Conservation (phyloP, 2,113 vertebrate genomes). For the Pitta sordida region DNA sequence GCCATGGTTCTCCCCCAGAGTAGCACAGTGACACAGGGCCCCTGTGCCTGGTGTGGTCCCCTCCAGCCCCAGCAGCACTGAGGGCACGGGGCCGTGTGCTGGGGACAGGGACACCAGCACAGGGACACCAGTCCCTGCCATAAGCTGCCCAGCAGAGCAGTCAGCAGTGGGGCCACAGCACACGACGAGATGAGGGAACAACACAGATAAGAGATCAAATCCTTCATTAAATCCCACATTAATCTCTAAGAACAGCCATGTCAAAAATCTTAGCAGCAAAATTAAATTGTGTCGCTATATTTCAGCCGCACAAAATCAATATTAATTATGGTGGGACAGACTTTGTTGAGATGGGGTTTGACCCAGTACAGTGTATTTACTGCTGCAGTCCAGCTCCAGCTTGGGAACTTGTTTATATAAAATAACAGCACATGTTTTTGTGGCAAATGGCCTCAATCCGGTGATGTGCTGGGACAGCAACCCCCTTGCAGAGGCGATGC, state of each 20-base stretch:
- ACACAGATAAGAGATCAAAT: constrained; percentile 43
- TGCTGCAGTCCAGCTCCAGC: neutral
- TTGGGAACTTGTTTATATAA: neutral
- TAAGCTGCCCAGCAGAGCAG: rapidly evolving
- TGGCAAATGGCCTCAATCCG: neutral
- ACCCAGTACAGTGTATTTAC: constrained; percentile 26
- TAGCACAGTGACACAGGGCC: rapidly evolving
- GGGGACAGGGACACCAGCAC: neutral
- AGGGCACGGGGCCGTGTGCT: rapidly evolving
- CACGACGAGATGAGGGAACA: neutral
- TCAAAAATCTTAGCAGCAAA: constrained; percentile 68
- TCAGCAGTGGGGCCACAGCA: rapidly evolving
- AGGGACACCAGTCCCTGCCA: neutral
- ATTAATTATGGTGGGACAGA: constrained; percentile 49
- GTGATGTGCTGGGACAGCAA: rapidly evolving
- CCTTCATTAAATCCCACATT: constrained; percentile 59
- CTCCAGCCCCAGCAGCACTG: rapidly evolving
- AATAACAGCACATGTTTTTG: neutral
- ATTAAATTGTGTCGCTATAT: constrained; percentile 58
- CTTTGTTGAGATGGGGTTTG: neutral
- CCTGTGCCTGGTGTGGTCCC: rapidly evolving
- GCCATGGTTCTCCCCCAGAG: no score
- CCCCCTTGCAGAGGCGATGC: rapidly evolving
- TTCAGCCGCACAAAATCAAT: constrained; percentile 63
- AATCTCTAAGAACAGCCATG: constrained; percentile 52